Evolutionary conservation across 1,140 invertebrate genomes (phyloP).

Genomic region (Ditylenchus dipsaci): DNA sequence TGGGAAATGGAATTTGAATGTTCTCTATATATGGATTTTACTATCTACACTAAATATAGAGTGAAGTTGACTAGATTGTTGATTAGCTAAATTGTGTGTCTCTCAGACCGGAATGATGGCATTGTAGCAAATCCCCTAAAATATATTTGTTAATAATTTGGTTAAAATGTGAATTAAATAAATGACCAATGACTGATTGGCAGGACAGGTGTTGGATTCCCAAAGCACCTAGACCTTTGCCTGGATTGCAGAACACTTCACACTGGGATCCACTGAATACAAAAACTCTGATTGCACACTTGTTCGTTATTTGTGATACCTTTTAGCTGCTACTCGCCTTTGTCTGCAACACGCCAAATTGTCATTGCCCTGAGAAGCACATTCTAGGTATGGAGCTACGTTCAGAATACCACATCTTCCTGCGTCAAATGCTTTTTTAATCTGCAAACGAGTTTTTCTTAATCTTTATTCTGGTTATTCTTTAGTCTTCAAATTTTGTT

Average conservation of each 20-base stretch:
- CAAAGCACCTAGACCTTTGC: slow-evolving; percentile 27
- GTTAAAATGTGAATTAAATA: too few relatives aligned
- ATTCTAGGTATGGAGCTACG: slow-evolving; percentile 43
- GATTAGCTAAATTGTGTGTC: neutral
- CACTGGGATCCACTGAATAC: slow-evolving; percentile 40
- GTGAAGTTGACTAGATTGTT: neutral
- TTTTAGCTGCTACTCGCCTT: slow-evolving; percentile 29
- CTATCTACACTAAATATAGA: too few relatives aligned
- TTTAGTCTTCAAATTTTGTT: too few relatives aligned
- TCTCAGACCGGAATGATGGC: slow-evolving; percentile 39
- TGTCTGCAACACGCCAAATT: slow-evolving; percentile 35
- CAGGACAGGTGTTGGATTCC: slow-evolving; percentile 40
- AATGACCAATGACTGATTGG: slow-evolving; percentile 31
- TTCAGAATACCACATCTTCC: slow-evolving; percentile 45
- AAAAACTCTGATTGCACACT: too few relatives aligned
- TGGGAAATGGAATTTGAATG: too few relatives aligned
- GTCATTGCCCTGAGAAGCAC: slow-evolving; percentile 40
- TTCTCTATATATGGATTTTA: too few relatives aligned
- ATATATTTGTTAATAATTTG: too few relatives aligned
- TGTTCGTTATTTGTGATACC: too few relatives aligned
- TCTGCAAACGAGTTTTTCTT: slow-evolving; percentile 18
- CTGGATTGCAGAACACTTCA: slow-evolving; percentile 43
- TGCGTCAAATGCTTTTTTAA: slow-evolving; percentile 41
- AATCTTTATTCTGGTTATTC: too few relatives aligned
- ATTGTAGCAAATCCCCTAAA: slow-evolving; percentile 29